phyloP scores from a whole-genome alignment of 2,797 vertebrate species.

The Falco biarmicus region DNA sequence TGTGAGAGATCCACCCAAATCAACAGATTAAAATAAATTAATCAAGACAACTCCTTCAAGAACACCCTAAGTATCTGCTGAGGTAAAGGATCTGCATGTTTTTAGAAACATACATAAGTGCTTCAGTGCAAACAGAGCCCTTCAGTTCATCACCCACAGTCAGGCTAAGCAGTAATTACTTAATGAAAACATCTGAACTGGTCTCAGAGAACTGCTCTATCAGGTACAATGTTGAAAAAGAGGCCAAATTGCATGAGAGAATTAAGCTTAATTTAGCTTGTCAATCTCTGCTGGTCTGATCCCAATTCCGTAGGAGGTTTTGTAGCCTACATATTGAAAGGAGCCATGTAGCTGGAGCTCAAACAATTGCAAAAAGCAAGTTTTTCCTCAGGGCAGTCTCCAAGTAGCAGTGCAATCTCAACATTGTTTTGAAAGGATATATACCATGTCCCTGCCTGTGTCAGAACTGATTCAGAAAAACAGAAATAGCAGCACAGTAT shows the following conservation, averaged over 20 bases:
- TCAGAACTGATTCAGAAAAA: conserved; percentile 41
- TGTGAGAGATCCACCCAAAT: neutral
- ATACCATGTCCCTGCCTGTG: conserved; percentile 45
- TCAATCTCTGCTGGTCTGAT: conserved; percentile 6
- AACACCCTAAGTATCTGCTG: neutral
- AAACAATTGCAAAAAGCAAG: conserved; percentile 56
- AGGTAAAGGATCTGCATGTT: neutral
- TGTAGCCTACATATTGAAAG: neutral
- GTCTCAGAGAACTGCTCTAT: conserved; percentile 23
- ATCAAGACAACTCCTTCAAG: neutral
- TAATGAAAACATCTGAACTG: conserved; percentile 48
- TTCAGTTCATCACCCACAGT: conserved; percentile 1
- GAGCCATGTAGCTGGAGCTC: conserved; percentile 30
- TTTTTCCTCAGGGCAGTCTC: conserved; percentile 57
- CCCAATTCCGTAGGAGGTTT: conserved; percentile 30
- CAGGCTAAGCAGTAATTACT: conserved; percentile 32
- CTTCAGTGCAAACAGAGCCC: neutral
- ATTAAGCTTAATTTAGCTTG: conserved; percentile 22
- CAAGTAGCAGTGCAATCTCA: conserved; percentile 59
- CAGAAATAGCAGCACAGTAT: conserved; percentile 54
- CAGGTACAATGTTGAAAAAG: conserved; percentile 28
- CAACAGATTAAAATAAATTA: conserved; percentile 1
- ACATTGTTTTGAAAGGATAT: conserved; percentile 51
- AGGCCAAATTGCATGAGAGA: conserved; percentile 4
- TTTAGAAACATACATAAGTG: fast-evolving